Percentiles rank a stretch among this genome's conserved stretches.
Conservation (phyloP, 2,113 vertebrate genomes). For the Gobius niger region DNA sequence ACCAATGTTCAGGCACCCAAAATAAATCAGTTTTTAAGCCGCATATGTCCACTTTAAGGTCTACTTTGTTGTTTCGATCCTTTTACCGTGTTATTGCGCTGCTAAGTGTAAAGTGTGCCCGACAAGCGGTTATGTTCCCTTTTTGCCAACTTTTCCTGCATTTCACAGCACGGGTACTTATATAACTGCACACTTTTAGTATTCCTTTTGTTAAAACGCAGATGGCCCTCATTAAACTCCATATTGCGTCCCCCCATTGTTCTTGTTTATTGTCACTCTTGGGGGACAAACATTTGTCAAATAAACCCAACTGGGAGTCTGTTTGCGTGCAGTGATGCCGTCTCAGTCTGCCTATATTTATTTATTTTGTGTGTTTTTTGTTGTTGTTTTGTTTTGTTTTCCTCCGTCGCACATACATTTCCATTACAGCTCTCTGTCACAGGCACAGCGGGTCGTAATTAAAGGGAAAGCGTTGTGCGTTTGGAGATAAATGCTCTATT, state of each 20-base stretch:
- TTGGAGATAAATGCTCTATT: conserved; percentile 20
- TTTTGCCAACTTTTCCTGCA: too few relatives aligned
- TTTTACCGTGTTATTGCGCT: too few relatives aligned
- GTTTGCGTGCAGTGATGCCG: conserved; percentile 36
- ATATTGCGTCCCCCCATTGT: not conserved
- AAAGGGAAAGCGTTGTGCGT: conserved; percentile 14
- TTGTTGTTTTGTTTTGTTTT: not conserved
- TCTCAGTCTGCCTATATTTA: not conserved
- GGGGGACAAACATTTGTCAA: conserved; percentile 24
- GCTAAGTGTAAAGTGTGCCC: too few relatives aligned
- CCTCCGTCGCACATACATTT: conserved; percentile 5
- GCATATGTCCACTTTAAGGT: too few relatives aligned
- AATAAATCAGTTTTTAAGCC: too few relatives aligned
- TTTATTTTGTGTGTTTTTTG: not conserved
- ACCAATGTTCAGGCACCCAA: too few relatives aligned
- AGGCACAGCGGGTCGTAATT: conserved; percentile 19
- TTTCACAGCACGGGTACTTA: not conserved
- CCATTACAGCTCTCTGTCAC: conserved; percentile 2
- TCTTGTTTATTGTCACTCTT: conserved; percentile 19
- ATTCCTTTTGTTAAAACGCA: not conserved
- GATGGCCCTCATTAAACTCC: conserved; percentile 1
- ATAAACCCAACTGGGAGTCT: conserved; percentile 10
- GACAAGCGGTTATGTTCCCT: too few relatives aligned
- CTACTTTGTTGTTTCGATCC: too few relatives aligned
- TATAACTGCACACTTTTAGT: not conserved